Percentiles rank a stretch among this genome's conserved stretches.
Conservation (phyloP, 2,113 vertebrate genomes). For the Chelonoidis abingdonii region DNA sequence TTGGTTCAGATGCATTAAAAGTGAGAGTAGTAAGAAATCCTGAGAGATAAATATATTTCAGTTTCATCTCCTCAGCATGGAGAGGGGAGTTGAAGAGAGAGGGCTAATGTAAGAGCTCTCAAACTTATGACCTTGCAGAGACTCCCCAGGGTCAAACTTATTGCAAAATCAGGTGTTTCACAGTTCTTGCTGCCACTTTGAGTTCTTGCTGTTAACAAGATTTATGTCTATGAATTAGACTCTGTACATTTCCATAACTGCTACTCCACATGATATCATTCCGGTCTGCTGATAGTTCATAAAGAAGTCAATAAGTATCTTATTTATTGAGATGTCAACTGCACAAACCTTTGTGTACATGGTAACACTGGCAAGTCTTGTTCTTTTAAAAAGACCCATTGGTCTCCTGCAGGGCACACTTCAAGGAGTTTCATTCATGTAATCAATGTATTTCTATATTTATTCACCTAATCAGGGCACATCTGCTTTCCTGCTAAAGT, state of each 20-base stretch:
- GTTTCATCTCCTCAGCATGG: constrained; percentile 19
- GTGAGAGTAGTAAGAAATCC: background rate
- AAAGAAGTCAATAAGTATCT: constrained; percentile 41
- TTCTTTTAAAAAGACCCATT: constrained; percentile 34
- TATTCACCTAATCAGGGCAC: constrained; percentile 69
- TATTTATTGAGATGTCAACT: constrained; percentile 66
- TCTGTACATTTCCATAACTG: constrained; percentile 32
- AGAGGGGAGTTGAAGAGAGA: background rate
- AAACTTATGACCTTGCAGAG: background rate
- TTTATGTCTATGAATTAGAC: background rate
- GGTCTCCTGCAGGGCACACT: constrained; percentile 42
- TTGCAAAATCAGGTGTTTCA: background rate
- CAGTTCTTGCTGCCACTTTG: background rate
- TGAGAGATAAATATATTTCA: constrained; percentile 5
- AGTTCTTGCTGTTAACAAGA: constrained; percentile 3
- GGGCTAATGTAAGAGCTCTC: background rate
- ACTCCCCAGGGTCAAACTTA: background rate
- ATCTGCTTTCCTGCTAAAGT: constrained; percentile 69
- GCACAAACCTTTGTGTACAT: constrained; percentile 7
- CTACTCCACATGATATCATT: background rate
- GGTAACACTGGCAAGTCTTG: constrained; percentile 15
- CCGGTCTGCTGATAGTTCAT: constrained; percentile 4
- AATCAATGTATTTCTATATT: constrained; percentile 78
- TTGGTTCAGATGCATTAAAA: background rate
- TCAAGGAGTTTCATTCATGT: constrained; percentile 64